Conservation (phyloP, 2,797 vertebrate genomes). For the Pangasius krempfi region DNA sequence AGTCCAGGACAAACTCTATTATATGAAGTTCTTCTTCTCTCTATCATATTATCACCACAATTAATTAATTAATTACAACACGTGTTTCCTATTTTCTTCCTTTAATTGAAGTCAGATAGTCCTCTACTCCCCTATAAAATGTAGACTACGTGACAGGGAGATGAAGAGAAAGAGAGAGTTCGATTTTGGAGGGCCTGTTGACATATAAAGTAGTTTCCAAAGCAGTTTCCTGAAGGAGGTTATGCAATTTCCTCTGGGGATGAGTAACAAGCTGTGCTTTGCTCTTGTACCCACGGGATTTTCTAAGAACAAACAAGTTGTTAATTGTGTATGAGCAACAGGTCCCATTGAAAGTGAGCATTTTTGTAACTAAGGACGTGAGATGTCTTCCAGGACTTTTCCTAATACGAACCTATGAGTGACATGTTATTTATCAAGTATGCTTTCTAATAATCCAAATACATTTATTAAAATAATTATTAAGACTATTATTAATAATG, state of each 20-base stretch:
- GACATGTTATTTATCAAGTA: background rate
- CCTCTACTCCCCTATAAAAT: background rate
- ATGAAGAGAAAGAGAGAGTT: background rate
- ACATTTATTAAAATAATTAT: background rate
- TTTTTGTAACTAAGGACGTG: slow-evolving; percentile 27
- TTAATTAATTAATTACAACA: background rate
- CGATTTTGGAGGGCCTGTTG: slow-evolving; percentile 61
- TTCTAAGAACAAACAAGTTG: slow-evolving; percentile 78
- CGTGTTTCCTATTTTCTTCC: background rate
- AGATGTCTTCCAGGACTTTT: slow-evolving; percentile 10
- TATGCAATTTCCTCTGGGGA: slow-evolving; percentile 58
- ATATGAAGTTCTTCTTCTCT: background rate
- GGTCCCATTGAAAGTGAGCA: slow-evolving; percentile 42
- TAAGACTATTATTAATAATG: background rate
- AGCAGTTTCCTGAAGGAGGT: slow-evolving; percentile 65
- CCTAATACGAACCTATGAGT: background rate
- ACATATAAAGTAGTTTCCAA: slow-evolving; percentile 68
- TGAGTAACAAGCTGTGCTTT: slow-evolving; percentile 71
- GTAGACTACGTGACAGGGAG: background rate
- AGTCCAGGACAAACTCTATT: background rate
- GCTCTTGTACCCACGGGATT: slow-evolving; percentile 59
- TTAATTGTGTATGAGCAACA: slow-evolving; percentile 71
- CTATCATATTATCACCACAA: background rate
- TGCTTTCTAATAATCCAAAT: background rate
- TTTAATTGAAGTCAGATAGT: background rate